Conservation (phyloP, 2,888 invertebrate species). For the Pristionchus arcanus region DNA sequence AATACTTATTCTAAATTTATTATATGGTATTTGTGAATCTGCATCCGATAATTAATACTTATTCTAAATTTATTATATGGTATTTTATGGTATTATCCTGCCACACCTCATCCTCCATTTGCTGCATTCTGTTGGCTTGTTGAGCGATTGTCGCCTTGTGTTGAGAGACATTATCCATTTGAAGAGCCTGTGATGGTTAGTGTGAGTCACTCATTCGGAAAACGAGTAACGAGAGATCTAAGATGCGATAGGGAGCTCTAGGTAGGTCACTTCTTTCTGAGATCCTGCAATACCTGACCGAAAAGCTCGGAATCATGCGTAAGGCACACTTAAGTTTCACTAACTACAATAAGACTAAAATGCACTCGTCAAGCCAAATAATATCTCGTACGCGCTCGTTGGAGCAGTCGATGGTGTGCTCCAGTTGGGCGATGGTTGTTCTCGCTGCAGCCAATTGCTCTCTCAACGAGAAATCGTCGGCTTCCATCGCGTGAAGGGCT, state of each 20-base stretch:
- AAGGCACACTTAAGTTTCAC: conserved; percentile 56
- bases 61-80: neutral
- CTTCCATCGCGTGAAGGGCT: conserved; percentile 59
- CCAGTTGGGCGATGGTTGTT: conserved; percentile 72
- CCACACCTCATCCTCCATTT: conserved; percentile 64
- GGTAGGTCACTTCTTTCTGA: conserved; percentile 40
- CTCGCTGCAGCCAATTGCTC: conserved; percentile 74
- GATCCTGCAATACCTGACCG: neutral
- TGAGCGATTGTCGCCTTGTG: conserved; percentile 63
- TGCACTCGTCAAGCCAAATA: neutral
- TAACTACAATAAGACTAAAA: conserved; percentile 26
- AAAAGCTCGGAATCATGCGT: conserved; percentile 2
- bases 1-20: neutral
- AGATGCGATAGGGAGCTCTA: conserved; percentile 21
- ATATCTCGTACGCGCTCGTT: conserved; percentile 43
- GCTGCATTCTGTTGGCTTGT: conserved; percentile 63
- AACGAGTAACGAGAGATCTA: neutral
- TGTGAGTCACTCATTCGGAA: neutral
- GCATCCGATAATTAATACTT: neutral
- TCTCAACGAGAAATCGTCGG: conserved; percentile 66
- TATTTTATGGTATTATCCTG: conserved; percentile 52
- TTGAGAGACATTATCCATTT: conserved; percentile 66
- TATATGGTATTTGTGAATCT: conserved; percentile 53
- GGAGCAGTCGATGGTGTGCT: conserved; percentile 64
- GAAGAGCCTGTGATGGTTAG: conserved; percentile 50